These are phyloP conservation scores for Homarus gammarus DNA, from an alignment of 2,888 invertebrate genomes.

Conservation along the genomic window DNA sequence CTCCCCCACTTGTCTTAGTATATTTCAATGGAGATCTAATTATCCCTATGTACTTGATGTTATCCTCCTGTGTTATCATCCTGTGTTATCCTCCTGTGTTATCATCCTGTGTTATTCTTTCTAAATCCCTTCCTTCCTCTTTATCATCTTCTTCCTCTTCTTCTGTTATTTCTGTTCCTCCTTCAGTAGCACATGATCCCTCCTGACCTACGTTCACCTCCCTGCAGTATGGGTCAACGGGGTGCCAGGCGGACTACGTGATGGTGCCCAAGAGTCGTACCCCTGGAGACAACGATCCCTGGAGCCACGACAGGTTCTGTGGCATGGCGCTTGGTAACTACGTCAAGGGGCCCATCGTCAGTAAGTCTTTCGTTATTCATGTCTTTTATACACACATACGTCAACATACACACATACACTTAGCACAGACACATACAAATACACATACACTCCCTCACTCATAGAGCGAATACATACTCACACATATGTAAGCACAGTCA, in stretches of 20 bases:
- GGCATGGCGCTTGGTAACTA: conserved; percentile 60
- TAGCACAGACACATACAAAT: too few relatives aligned
- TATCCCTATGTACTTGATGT: too few relatives aligned
- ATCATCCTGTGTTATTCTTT: too few relatives aligned
- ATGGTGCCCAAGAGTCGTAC: conserved; percentile 64
- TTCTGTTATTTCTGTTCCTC: background rate
- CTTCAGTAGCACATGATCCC: too few relatives aligned
- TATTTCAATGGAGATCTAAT: too few relatives aligned
- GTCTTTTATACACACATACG: background rate
- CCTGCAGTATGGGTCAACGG: conserved; percentile 29
- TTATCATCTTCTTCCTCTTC: background rate
- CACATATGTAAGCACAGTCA: conserved; percentile 9
- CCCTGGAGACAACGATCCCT: conserved; percentile 58
- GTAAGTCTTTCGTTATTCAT: conserved; percentile 45
- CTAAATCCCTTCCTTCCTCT: background rate
- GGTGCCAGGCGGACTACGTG: conserved; percentile 60
- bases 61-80: too few relatives aligned
- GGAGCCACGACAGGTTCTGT: conserved; percentile 66
- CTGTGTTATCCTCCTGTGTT: too few relatives aligned
- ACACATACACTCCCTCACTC: background rate
- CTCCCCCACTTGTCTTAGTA: too few relatives aligned
- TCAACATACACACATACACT: too few relatives aligned
- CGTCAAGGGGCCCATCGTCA: conserved; percentile 64
- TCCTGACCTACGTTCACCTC: background rate
- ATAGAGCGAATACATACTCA: conserved; percentile 3